Evolutionary conservation across 2,888 invertebrate genomes (phyloP).

Genomic region (Caenorhabditis japonica): DNA sequence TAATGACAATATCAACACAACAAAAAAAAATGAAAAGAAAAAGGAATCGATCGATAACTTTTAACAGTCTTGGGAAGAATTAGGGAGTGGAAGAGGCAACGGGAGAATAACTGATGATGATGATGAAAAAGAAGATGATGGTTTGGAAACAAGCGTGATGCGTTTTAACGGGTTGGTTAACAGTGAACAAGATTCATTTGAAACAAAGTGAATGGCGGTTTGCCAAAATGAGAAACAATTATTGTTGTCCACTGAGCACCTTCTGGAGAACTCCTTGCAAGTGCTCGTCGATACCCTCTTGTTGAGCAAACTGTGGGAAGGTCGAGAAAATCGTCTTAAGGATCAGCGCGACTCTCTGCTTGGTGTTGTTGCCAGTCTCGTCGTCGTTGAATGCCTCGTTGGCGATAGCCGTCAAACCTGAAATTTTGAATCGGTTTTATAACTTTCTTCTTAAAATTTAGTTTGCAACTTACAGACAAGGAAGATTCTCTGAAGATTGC

Average conservation of each 20-base stretch:
- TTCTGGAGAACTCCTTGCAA: conserved; percentile 25
- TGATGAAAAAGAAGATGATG: conserved; percentile 10
- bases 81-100: conserved; percentile 1
- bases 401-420: conserved; percentile 86
- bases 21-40: too few relatives aligned
- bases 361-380: conserved; percentile 79
- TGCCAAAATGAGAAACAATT: too few relatives aligned
- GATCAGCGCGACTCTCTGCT: conserved; percentile 85
- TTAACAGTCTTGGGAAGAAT: conserved; percentile 6
- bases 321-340: conserved; percentile 34
- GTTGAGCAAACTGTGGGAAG: conserved; percentile 34
- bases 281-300: conserved; percentile 35
- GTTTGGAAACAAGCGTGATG: conserved; percentile 23
- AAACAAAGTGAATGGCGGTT: too few relatives aligned
- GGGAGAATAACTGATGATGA: conserved; percentile 27
- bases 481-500: conserved; percentile 90
- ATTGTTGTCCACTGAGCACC: conserved; percentile 28
- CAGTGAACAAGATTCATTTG: conserved; percentile 22
- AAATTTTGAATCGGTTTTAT: conserved; percentile 1
- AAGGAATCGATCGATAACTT: conserved; percentile 19
- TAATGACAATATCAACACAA: conserved; percentile 52
- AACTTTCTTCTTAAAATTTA: background rate
- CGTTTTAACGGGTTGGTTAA: too few relatives aligned
- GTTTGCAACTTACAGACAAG: conserved; percentile 80
- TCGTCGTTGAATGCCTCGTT: conserved; percentile 86